These are phyloP conservation scores for Nomada fucata DNA, from an alignment of 2,888 invertebrate species.

Conservation along the genomic window DNA sequence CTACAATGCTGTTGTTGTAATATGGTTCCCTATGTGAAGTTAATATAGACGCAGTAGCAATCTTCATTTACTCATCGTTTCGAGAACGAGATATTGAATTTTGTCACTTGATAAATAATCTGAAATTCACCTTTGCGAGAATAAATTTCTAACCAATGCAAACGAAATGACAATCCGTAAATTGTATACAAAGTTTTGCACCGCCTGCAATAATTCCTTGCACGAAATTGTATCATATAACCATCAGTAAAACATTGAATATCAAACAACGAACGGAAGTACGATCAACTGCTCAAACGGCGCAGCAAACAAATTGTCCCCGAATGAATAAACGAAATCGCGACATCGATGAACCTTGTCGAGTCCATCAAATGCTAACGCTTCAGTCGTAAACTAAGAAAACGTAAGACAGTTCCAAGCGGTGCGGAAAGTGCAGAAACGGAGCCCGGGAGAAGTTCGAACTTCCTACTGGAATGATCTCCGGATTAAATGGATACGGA, in stretches of 20 bases:
- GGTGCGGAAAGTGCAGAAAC: not conserved
- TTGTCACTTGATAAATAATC: not conserved
- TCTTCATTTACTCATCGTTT: not conserved
- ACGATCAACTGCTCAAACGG: too few species aligned
- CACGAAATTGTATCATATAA: too few species aligned
- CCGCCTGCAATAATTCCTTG: too few species aligned
- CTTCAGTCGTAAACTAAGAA: not conserved
- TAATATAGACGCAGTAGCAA: not conserved
- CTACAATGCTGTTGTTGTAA: not conserved
- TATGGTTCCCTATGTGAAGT: not conserved
- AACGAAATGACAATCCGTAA: too few species aligned
- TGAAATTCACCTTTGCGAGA: too few species aligned
- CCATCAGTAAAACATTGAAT: too few species aligned
- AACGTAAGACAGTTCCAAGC: not conserved
- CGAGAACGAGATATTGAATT: not conserved
- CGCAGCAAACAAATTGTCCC: too few species aligned
- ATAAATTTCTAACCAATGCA: too few species aligned
- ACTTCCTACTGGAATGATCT: not conserved
- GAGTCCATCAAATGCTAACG: constrained; percentile 3
- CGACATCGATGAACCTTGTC: not conserved
- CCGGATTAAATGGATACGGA: not conserved
- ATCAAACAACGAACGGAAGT: too few species aligned
- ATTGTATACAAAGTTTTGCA: too few species aligned
- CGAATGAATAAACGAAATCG: too few species aligned
- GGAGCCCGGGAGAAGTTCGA: not conserved